phyloP scores from a whole-genome alignment of 2,797 vertebrate genomes.

The Phrynocephalus guinanensis region DNA sequence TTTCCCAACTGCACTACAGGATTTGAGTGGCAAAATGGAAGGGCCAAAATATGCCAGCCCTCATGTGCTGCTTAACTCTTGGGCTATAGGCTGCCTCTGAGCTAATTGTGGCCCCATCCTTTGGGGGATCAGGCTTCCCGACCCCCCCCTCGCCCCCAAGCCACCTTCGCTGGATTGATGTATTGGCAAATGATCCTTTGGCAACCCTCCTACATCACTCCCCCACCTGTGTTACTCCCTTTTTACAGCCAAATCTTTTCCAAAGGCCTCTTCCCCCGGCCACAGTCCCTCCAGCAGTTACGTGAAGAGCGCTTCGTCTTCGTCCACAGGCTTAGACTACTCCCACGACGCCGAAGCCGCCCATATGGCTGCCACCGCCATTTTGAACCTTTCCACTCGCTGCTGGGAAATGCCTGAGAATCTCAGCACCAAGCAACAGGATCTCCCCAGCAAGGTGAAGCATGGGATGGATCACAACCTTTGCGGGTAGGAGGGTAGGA shows the following conservation, averaged over 20 bases:
- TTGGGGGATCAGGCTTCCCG: not conserved
- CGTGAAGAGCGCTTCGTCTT: conserved; percentile 85
- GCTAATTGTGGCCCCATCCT: no score
- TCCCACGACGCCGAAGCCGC: conserved; percentile 95
- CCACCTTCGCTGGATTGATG: not conserved
- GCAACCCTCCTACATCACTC: conserved; percentile 21
- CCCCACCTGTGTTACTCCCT: conserved; percentile 64
- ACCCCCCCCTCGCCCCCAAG: not conserved
- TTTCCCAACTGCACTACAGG: no score
- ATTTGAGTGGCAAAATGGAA: no score
- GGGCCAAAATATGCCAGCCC: no score
- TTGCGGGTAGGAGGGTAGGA: not conserved
- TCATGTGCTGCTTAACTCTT: no score
- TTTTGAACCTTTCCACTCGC: conserved; percentile 96
- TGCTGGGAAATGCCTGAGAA: conserved; percentile 99
- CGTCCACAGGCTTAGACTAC: conserved; percentile 92
- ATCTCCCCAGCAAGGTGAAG: conserved; percentile 82
- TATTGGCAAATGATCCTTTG: accelerated
- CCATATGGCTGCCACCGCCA: conserved; percentile 97
- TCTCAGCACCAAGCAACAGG: conserved; percentile 92
- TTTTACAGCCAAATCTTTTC: conserved; percentile 81
- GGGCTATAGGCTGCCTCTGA: no score
- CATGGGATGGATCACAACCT: not conserved
- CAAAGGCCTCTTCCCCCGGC: conserved; percentile 88
- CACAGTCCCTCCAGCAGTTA: conserved; percentile 87